phyloP scores from a whole-genome alignment of 2,113 vertebrate genomes.

The Electrona antarctica region DNA sequence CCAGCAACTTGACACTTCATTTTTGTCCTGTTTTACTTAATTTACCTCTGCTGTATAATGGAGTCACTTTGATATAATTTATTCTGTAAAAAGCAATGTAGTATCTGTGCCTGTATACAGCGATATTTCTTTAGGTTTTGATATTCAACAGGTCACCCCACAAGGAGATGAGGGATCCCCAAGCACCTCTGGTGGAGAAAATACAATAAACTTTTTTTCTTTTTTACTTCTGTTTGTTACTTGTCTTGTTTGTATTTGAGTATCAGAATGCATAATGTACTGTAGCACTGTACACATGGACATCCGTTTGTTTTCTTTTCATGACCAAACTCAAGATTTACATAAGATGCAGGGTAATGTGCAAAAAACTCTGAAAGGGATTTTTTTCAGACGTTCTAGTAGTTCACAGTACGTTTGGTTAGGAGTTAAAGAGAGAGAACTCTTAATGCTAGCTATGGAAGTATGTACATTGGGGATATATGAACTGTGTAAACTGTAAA shows the following conservation, averaged over 20 bases:
- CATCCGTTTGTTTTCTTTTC: too few relatives aligned
- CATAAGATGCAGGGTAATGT: too few relatives aligned
- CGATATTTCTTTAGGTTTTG: constrained; percentile 99
- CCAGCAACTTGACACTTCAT: constrained; percentile 82
- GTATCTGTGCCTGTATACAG: constrained; percentile 99
- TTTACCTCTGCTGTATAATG: constrained; percentile 94
- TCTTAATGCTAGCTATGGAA: too few relatives aligned
- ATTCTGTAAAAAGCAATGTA: constrained; percentile 97
- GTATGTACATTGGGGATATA: too few relatives aligned
- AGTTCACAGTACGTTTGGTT: too few relatives aligned
- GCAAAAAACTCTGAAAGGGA: too few relatives aligned
- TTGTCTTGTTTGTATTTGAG: constrained; percentile 79
- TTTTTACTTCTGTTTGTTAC: constrained; percentile 99
- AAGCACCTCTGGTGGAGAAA: constrained; percentile 94
- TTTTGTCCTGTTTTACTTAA: constrained; percentile 68
- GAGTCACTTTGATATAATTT: constrained; percentile 94
- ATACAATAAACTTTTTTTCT: constrained; percentile 99
- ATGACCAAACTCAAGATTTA: too few relatives aligned
- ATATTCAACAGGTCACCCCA: constrained; percentile 98
- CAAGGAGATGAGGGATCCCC: constrained; percentile 94
- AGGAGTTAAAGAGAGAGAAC: too few relatives aligned
- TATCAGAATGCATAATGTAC: too few relatives aligned
- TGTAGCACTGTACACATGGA: too few relatives aligned
- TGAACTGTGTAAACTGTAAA: too few relatives aligned
- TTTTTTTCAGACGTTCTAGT: too few relatives aligned